Evolutionary conservation across 2,797 vertebrate genomes (phyloP).

Genomic region (Threskiornis aethiopicus): DNA sequence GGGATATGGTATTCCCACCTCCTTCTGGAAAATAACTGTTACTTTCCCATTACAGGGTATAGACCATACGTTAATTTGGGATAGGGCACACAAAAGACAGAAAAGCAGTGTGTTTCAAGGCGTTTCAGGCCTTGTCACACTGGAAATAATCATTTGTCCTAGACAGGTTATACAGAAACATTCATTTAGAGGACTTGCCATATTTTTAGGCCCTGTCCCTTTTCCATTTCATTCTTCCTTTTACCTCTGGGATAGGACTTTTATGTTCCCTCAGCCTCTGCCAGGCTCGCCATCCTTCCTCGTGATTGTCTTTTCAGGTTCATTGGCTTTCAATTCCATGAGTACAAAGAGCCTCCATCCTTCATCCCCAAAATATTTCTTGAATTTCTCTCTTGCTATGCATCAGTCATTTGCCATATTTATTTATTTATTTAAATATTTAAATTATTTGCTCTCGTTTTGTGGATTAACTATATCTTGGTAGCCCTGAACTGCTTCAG

Average conservation of each 20-base stretch:
- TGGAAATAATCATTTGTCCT: background rate
- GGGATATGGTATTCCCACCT: background rate
- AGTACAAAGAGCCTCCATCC: background rate
- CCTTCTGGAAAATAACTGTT: background rate
- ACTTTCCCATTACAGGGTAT: background rate
- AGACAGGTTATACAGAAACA: background rate
- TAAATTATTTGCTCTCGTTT: background rate
- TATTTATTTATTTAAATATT: background rate
- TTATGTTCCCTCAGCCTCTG: background rate
- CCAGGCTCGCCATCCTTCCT: background rate
- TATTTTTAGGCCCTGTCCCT: background rate
- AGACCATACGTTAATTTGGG: background rate
- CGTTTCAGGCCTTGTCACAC: background rate
- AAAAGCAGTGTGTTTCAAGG: background rate
- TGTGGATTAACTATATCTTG: background rate
- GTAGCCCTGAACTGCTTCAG: background rate
- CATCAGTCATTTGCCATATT: background rate
- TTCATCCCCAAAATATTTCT: background rate
- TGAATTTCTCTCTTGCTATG: background rate
- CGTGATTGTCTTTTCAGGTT: background rate
- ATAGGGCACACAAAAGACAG: background rate
- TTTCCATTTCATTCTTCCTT: background rate
- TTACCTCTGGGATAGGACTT: background rate
- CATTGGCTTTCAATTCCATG: background rate
- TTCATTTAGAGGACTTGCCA: background rate